phyloP scores from a whole-genome alignment of 2,113 vertebrate genomes.

The Hippotragus niger region DNA sequence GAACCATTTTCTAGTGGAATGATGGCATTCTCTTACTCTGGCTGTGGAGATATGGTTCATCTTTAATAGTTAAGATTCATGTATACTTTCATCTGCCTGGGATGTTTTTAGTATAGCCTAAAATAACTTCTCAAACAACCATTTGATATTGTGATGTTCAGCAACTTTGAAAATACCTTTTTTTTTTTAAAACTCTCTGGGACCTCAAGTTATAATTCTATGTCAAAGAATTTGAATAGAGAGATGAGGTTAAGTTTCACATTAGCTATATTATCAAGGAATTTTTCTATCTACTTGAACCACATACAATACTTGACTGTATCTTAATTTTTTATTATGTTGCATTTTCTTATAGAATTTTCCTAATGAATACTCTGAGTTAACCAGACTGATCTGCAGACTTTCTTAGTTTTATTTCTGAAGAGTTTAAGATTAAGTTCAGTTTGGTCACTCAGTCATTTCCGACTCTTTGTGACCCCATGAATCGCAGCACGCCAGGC shows the following conservation, averaged over 20 bases:
- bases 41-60: background rate
- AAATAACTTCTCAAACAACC: constrained; percentile 18
- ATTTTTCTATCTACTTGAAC: constrained; percentile 69
- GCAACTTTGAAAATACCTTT: background rate
- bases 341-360: constrained; percentile 64
- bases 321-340: constrained; percentile 42
- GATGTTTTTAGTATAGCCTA: background rate
- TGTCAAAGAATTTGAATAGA: constrained; percentile 37
- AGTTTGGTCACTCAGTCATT: too few relatives aligned
- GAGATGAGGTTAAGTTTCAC: constrained; percentile 45
- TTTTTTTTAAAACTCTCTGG: background rate
- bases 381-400: constrained; percentile 68
- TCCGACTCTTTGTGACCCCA: too few relatives aligned
- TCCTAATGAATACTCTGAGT: constrained; percentile 78
- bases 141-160: background rate
- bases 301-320: constrained; percentile 54
- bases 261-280: constrained; percentile 45
- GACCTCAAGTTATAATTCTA: background rate
- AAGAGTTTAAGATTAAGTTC: constrained; percentile 66
- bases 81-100: background rate
- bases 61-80: background rate
- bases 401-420: constrained; percentile 72
- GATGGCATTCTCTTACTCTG: background rate
- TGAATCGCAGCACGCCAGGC: too few relatives aligned
- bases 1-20: background rate